These are phyloP conservation scores for Ophion ventricosus DNA, from an alignment of 2,888 invertebrate species.

Conservation along the genomic window DNA sequence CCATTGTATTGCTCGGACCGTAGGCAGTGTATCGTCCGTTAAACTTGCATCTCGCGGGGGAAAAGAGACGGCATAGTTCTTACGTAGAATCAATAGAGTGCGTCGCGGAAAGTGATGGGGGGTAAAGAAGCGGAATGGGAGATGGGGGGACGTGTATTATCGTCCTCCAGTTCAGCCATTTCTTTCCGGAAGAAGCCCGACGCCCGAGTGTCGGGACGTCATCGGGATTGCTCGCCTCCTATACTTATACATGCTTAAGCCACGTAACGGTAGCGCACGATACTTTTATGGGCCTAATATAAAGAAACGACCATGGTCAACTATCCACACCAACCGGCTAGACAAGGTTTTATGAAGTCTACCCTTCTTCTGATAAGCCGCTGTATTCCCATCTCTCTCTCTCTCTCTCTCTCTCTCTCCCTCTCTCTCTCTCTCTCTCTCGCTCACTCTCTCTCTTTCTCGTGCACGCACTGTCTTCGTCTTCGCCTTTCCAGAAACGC, in stretches of 20 bases:
- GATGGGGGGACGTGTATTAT: not conserved
- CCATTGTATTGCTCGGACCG: conserved; percentile 19
- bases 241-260: conserved; percentile 70
- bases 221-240: conserved; percentile 72
- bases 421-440: conserved; percentile 50
- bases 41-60: conserved; percentile 20
- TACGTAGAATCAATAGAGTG: conserved; percentile 50
- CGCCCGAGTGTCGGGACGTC: conserved; percentile 63
- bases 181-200: conserved; percentile 55
- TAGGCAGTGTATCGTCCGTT: conserved; percentile 13
- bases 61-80: conserved; percentile 9
- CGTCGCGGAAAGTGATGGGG: not conserved
- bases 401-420: conserved; percentile 51
- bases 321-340: conserved; percentile 74
- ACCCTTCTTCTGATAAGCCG: conserved; percentile 70
- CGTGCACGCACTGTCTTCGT: not conserved
- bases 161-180: conserved; percentile 18
- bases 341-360: conserved; percentile 78
- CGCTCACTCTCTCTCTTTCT: conserved; percentile 48
- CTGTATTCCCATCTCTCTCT: conserved; percentile 70
- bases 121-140: not conserved
- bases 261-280: conserved; percentile 55
- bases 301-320: conserved; percentile 76
- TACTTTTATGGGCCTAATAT: conserved; percentile 78
- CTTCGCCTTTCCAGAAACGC: conserved; percentile 12